Conservation (phyloP, 2,113 vertebrate species). For the Salvator merianae region DNA sequence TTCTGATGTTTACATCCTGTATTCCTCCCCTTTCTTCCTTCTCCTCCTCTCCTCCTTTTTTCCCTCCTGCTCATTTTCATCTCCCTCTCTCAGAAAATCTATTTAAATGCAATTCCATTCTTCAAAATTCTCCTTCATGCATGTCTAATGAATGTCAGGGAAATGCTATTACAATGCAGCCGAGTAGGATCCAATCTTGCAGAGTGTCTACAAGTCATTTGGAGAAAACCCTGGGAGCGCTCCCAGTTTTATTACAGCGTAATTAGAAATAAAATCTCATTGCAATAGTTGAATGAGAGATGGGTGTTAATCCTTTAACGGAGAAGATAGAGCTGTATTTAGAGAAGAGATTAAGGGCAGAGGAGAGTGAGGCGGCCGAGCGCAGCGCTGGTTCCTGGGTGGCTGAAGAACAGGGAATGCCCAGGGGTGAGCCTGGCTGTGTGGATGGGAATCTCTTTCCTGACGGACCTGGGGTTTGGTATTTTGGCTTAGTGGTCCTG, state of each 20-base stretch:
- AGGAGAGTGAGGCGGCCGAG: slow-evolving; percentile 34
- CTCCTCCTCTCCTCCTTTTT: slow-evolving; percentile 22
- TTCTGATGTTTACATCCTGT: slow-evolving; percentile 59
- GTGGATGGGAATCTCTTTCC: slow-evolving; percentile 46
- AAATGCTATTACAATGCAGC: slow-evolving; percentile 74
- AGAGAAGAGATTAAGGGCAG: slow-evolving; percentile 60
- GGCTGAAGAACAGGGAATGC: accelerated
- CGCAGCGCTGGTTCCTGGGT: neutral
- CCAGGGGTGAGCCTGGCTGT: neutral
- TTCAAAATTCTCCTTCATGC: slow-evolving; percentile 80
- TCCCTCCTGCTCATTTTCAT: slow-evolving; percentile 42
- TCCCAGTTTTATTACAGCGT: slow-evolving; percentile 80
- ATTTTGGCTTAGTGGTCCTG: neutral
- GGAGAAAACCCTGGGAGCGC: slow-evolving; percentile 80
- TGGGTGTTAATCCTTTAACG: slow-evolving; percentile 74
- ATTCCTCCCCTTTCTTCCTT: slow-evolving; percentile 46
- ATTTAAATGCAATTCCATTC: slow-evolving; percentile 84
- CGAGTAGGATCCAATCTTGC: slow-evolving; percentile 74
- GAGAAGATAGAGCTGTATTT: slow-evolving; percentile 65
- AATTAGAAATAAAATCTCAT: slow-evolving; percentile 86
- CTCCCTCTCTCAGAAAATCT: slow-evolving; percentile 79
- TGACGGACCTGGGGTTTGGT: accelerated
- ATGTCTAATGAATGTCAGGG: slow-evolving; percentile 82
- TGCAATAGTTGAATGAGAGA: slow-evolving; percentile 76
- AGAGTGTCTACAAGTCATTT: slow-evolving; percentile 80